Evolutionary conservation across 2,888 invertebrate genomes (phyloP).

Genomic region (Ecliptopera silaceata): DNA sequence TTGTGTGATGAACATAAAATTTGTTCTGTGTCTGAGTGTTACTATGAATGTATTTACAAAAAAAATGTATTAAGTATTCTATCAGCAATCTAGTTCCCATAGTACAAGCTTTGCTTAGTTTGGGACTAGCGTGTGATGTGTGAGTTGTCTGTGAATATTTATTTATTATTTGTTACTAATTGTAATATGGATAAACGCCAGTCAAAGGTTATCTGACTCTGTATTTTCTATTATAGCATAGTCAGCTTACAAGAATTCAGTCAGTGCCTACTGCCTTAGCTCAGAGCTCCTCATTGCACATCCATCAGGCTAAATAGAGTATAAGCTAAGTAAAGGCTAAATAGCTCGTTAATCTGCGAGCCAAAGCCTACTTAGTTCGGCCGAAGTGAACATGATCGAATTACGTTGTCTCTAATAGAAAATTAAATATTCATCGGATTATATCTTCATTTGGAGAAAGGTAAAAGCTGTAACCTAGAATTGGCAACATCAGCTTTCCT

Average conservation of each 20-base stretch:
- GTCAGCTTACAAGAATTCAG: background rate
- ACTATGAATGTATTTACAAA: no score
- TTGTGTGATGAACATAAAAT: no score
- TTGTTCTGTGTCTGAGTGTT: no score
- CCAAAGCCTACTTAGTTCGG: conserved; percentile 6
- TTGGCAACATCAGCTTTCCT: no score
- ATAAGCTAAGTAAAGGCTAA: no score
- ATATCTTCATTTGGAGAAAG: conserved; percentile 1
- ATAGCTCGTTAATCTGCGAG: conserved; percentile 18
- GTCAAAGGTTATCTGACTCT: background rate
- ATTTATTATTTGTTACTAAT: no score
- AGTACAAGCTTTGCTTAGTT: no score
- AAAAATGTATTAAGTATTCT: no score
- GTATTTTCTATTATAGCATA: background rate
- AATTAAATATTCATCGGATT: conserved; percentile 7
- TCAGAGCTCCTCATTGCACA: background rate
- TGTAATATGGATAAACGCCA: no score
- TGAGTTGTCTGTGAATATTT: no score
- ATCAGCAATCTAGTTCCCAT: no score
- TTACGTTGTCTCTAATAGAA: conserved; percentile 11
- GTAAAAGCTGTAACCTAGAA: background rate
- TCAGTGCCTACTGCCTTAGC: background rate
- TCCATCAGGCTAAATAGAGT: conserved; percentile 18
- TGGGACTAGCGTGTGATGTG: no score
- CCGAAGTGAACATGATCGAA: conserved; percentile 9